These are phyloP conservation scores for Nerophis lumbriciformis DNA, from an alignment of 2,113 vertebrate genomes.

Conservation along the genomic window DNA sequence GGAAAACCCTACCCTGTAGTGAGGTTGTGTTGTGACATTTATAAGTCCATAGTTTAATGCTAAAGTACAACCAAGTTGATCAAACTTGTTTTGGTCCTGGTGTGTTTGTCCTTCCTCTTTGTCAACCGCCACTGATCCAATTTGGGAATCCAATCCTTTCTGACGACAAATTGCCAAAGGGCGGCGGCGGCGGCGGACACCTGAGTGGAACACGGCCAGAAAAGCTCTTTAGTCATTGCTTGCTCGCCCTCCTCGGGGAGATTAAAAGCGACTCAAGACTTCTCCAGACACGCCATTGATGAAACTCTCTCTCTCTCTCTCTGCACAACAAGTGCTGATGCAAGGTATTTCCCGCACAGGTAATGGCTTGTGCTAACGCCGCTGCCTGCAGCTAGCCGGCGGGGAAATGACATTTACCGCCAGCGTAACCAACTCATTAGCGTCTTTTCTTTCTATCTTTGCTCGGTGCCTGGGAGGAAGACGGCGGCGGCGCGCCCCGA, in stretches of 20 bases:
- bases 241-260: conserved; percentile 62
- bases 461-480: conserved; percentile 28
- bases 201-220: conserved; percentile 63
- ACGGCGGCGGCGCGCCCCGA: conserved; percentile 38
- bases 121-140: conserved; percentile 36
- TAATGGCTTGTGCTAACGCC: conserved; percentile 55
- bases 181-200: conserved; percentile 54
- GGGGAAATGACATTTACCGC: conserved; percentile 68
- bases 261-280: conserved; percentile 57
- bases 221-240: conserved; percentile 70
- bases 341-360: conserved; percentile 45
- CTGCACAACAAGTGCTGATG: conserved; percentile 47
- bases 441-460: conserved; percentile 41
- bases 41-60: no score
- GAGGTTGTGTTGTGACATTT: no score
- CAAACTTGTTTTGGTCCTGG: neutral
- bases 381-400: conserved; percentile 52
- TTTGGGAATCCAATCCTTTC: conserved; percentile 51
- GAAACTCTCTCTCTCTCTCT: conserved; percentile 19
- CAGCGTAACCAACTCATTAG: conserved; percentile 70
- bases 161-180: conserved; percentile 48
- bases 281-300: conserved; percentile 40
- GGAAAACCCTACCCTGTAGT: no score
- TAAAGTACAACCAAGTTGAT: neutral
- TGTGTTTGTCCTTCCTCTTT: conserved; percentile 28